Evolutionary conservation across 2,888 invertebrate genomes (phyloP).

Genomic region (Pasiphila rectangulata): DNA sequence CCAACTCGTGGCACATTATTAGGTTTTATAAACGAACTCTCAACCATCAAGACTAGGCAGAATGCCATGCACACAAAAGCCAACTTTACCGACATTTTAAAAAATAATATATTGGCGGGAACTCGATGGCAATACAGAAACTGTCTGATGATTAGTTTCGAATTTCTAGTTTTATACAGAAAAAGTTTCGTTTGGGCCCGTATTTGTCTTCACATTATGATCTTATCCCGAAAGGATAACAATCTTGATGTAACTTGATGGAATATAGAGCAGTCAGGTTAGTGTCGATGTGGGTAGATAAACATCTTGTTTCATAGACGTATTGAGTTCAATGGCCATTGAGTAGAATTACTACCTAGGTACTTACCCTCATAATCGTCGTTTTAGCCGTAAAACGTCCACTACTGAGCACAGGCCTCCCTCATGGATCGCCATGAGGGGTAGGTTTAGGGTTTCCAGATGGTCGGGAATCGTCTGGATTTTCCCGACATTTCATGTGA

Average conservation of each 20-base stretch:
- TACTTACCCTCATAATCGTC: too few species aligned
- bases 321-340: too few species aligned
- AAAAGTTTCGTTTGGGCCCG: slow-evolving; percentile 55
- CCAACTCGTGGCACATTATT: slow-evolving; percentile 73
- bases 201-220: slow-evolving; percentile 39
- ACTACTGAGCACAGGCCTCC: too few species aligned
- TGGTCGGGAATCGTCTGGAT: too few species aligned
- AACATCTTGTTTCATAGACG: slow-evolving; percentile 2
- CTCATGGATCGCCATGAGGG: too few species aligned
- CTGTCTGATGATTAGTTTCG: slow-evolving; percentile 35
- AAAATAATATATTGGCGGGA: slow-evolving; percentile 36
- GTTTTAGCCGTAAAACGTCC: too few species aligned
- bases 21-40: slow-evolving; percentile 68
- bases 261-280: slow-evolving; percentile 8
- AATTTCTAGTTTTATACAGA: slow-evolving; percentile 48
- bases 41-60: slow-evolving; percentile 53
- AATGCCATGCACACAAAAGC: slow-evolving; percentile 47
- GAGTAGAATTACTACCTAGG: too few species aligned
- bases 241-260: slow-evolving; percentile 1
- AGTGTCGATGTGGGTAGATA: slow-evolving; percentile 16
- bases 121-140: slow-evolving; percentile 8
- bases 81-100: slow-evolving; percentile 57
- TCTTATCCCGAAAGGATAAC: slow-evolving; percentile 36
- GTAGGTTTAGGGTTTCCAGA: too few species aligned
- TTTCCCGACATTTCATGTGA: too few species aligned